A percentile compares a stretch with the other conserved stretches of the same genome.
Evolutionary conservation across 2,797 vertebrate species (phyloP).

Genomic region (Borostomias antarcticus): DNA sequence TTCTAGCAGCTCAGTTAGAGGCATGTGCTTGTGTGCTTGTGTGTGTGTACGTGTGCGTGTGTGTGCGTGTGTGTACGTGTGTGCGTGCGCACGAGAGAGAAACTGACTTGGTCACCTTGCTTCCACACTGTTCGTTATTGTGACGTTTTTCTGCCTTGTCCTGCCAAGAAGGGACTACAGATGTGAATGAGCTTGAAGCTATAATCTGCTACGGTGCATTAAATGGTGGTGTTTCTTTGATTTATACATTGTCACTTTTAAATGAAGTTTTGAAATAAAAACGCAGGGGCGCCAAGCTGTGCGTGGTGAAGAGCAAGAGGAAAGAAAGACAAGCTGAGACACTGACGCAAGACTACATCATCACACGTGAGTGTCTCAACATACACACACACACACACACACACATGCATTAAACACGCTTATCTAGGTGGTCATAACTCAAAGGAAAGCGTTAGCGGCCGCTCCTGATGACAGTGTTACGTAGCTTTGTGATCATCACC

Average conservation of each 20-base stretch:
- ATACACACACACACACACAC: slow-evolving; percentile 12
- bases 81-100: too few species aligned
- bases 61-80: neutral
- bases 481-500: neutral
- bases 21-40: neutral
- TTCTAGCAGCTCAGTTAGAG: neutral
- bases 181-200: too few species aligned
- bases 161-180: too few species aligned
- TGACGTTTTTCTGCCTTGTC: too few species aligned
- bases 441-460: neutral
- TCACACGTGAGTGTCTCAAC: slow-evolving; percentile 87
- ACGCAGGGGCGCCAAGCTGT: slow-evolving; percentile 94
- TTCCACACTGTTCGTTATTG: too few species aligned
- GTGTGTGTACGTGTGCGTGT: neutral
- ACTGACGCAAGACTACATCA: slow-evolving; percentile 97
- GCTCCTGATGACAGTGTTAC: neutral
- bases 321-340: slow-evolving; percentile 92
- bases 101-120: too few species aligned
- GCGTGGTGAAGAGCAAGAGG: slow-evolving; percentile 93
- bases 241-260: too few species aligned
- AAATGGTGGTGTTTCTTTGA: too few species aligned
- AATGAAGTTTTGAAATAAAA: too few species aligned
- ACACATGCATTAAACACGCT: neutral
- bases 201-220: too few species aligned
- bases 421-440: neutral